phyloP scores from a whole-genome alignment of 2,888 invertebrate genomes.

The Trachelus troglodyta region DNA sequence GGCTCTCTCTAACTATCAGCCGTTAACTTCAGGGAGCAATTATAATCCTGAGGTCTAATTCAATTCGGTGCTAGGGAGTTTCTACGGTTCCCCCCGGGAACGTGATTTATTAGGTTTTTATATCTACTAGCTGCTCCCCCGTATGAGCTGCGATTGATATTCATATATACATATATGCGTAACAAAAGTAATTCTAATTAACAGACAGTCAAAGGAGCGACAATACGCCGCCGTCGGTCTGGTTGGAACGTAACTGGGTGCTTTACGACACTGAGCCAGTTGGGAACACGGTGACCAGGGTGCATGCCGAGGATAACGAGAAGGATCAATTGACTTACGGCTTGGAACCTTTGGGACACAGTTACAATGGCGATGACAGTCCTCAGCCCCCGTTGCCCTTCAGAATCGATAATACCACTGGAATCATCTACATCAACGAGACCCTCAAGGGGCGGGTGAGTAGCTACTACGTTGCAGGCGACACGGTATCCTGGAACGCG shows the following conservation, averaged over 20 bases:
- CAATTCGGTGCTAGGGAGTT: too few relatives aligned
- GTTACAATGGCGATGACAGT: slow-evolving; percentile 50
- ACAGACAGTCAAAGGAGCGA: slow-evolving; percentile 68
- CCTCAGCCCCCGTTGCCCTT: slow-evolving; percentile 74
- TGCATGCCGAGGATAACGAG: slow-evolving; percentile 76
- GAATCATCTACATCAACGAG: slow-evolving; percentile 83
- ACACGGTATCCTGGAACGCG: too few relatives aligned
- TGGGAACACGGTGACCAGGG: slow-evolving; percentile 79
- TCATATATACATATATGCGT: too few relatives aligned
- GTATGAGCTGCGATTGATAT: too few relatives aligned
- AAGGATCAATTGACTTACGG: slow-evolving; percentile 75
- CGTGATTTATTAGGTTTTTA: too few relatives aligned
- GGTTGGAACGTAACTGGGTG: slow-evolving; percentile 80
- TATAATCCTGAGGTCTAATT: too few relatives aligned
- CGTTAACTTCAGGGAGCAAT: slow-evolving; percentile 8
- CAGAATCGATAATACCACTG: slow-evolving; percentile 79
- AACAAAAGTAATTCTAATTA: too few relatives aligned
- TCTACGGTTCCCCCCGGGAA: too few relatives aligned
- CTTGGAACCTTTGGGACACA: slow-evolving; percentile 72
- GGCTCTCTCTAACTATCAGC: slow-evolving; percentile 22
- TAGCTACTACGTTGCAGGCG: too few relatives aligned
- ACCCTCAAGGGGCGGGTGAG: slow-evolving; percentile 81
- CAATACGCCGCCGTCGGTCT: slow-evolving; percentile 77
- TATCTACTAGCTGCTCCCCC: too few relatives aligned
- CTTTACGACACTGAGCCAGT: slow-evolving; percentile 78